Conservation (phyloP, 2,888 invertebrate species). For the Eilema caniola region DNA sequence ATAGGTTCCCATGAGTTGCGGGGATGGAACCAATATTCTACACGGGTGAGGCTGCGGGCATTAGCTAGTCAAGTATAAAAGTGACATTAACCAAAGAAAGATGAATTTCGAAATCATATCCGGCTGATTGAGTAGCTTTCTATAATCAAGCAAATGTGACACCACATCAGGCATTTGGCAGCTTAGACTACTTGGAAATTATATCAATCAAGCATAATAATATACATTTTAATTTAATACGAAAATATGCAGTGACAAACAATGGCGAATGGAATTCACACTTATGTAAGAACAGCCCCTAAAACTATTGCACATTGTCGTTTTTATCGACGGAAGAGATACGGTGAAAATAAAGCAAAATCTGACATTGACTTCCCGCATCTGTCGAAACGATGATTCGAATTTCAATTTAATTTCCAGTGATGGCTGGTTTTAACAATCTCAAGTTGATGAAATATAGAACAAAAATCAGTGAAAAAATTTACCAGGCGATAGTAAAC, state of each 20-base stretch:
- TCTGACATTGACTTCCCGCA: neutral
- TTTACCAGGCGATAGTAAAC: neutral
- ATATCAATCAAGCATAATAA: slow-evolving; percentile 22
- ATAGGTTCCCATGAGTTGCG: no score
- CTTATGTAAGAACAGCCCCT: slow-evolving; percentile 52
- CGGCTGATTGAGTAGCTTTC: neutral
- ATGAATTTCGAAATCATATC: no score
- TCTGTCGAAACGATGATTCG: neutral
- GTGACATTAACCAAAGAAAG: no score
- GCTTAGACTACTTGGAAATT: slow-evolving; percentile 12
- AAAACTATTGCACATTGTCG: neutral
- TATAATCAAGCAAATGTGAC: neutral
- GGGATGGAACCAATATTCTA: no score
- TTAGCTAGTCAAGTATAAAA: no score
- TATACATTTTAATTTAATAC: slow-evolving; percentile 39
- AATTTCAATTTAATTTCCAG: neutral
- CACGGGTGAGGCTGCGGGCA: no score
- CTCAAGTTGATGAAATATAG: neutral
- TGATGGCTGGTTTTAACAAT: neutral
- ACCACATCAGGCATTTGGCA: slow-evolving; percentile 4
- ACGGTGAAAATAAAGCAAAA: neutral
- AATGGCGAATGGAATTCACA: slow-evolving; percentile 71
- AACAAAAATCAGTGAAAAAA: neutral
- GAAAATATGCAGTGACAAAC: slow-evolving; percentile 67
- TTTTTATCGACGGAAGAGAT: neutral